These are phyloP conservation scores for Megaceryle torquata DNA, from an alignment of 2,113 vertebrate genomes.

Conservation along the genomic window DNA sequence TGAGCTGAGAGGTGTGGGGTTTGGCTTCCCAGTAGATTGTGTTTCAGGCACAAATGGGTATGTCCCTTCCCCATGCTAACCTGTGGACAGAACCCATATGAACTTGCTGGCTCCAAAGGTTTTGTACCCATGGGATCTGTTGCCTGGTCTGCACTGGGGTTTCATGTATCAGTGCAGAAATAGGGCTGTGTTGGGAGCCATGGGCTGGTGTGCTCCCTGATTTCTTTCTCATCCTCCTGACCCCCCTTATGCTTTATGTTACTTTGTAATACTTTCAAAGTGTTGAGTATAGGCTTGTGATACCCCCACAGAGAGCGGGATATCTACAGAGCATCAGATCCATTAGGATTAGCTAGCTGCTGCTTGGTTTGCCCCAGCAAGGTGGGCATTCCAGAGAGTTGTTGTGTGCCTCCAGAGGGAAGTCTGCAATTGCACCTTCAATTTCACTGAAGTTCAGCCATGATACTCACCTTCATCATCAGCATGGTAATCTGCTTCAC, in stretches of 20 bases:
- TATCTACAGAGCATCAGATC: background rate
- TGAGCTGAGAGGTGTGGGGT: background rate
- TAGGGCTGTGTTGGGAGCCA: background rate
- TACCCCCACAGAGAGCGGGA: accelerated
- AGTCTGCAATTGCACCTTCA: background rate
- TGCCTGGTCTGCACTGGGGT: accelerated
- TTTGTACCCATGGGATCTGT: background rate
- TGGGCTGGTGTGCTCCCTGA: accelerated
- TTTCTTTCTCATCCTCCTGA: background rate
- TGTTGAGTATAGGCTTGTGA: background rate
- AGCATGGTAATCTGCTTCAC: background rate
- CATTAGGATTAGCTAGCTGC: background rate
- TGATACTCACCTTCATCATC: background rate
- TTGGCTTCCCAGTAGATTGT: background rate
- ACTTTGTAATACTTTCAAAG: background rate
- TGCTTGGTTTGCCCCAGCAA: background rate
- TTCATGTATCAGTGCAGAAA: background rate
- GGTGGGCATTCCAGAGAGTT: background rate
- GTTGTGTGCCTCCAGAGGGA: background rate
- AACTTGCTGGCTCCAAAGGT: background rate
- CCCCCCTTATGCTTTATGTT: background rate
- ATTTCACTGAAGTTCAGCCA: background rate
- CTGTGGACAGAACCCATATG: background rate
- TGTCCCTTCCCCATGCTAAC: background rate
- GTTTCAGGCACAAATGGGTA: background rate